Evolutionary conservation across 2,888 invertebrate species (phyloP).

Genomic region (Thecocarcelia acutangulata): DNA sequence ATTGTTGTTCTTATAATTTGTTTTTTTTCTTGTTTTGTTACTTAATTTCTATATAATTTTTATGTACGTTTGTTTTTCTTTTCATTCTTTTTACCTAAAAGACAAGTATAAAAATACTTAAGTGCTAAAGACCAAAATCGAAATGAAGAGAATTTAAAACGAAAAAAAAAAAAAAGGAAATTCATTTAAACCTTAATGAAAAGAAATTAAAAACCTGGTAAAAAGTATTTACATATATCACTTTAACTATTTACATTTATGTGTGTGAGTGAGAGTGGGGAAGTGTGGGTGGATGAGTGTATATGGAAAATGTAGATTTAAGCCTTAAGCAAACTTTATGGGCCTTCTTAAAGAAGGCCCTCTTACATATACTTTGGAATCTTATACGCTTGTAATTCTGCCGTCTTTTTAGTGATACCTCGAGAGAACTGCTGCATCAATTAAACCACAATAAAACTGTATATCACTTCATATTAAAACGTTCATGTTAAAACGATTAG

Average conservation of each 20-base stretch:
- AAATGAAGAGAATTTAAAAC: conserved; percentile 7
- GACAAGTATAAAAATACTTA: conserved; percentile 73
- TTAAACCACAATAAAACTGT: too few species aligned
- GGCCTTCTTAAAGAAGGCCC: too few species aligned
- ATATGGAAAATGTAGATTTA: too few species aligned
- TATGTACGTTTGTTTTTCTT: conserved; percentile 29
- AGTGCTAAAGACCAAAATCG: conserved; percentile 58
- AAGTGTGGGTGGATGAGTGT: neutral
- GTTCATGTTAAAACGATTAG: too few species aligned
- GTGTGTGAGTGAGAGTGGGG: neutral
- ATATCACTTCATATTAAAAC: too few species aligned
- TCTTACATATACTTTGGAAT: too few species aligned
- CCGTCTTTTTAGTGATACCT: too few species aligned
- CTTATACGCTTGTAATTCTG: too few species aligned
- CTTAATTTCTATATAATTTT: conserved; percentile 20
- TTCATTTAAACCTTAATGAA: conserved; percentile 18
- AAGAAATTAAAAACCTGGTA: conserved; percentile 46
- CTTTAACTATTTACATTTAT: conserved; percentile 64
- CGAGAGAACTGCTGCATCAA: too few species aligned
- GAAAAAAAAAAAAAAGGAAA: conserved; percentile 6
- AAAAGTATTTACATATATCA: conserved; percentile 68
- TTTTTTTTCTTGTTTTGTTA: conserved; percentile 12
- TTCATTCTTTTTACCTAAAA: conserved; percentile 55
- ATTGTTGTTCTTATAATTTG: conserved; percentile 41
- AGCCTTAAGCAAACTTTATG: too few species aligned